A percentile compares a stretch with the other conserved stretches of the same genome.
phyloP scores from a whole-genome alignment of 2,113 vertebrate species.

The Austrofundulus limnaeus region DNA sequence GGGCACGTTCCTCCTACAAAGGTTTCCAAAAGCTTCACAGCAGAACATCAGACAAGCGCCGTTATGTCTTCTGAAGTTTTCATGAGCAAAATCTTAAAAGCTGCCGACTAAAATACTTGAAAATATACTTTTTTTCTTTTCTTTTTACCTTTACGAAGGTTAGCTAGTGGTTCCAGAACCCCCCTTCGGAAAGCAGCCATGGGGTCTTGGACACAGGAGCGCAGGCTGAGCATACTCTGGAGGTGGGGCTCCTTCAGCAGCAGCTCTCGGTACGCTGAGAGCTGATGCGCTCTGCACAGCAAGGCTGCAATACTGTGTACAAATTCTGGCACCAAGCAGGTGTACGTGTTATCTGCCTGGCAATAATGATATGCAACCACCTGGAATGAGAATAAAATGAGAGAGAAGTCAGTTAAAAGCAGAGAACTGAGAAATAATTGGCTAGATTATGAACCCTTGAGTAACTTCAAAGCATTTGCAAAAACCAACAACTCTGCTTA shows the following conservation, averaged over 20 bases:
- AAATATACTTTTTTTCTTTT: neutral
- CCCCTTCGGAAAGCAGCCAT: constrained; percentile 89
- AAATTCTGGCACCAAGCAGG: constrained; percentile 94
- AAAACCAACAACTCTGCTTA: neutral
- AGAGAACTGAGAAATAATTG: neutral
- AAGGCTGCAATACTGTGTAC: constrained; percentile 94
- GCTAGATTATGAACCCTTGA: neutral
- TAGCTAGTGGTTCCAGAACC: constrained; percentile 88
- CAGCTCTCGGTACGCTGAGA: constrained; percentile 88
- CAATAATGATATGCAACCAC: constrained; percentile 98
- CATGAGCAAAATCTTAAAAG: neutral
- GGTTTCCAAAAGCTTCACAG: too few species aligned
- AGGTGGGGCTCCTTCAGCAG: constrained; percentile 89
- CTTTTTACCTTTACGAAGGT: constrained; percentile 86
- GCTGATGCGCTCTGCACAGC: constrained; percentile 88
- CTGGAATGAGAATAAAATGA: constrained; percentile 64
- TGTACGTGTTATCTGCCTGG: constrained; percentile 98
- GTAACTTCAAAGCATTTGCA: constrained; percentile 5
- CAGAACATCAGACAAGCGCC: too few species aligned
- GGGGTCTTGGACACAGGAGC: constrained; percentile 96
- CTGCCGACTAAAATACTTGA: neutral
- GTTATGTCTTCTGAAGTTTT: too few species aligned
- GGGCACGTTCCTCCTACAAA: too few species aligned
- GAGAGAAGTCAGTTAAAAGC: neutral
- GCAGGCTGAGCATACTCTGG: constrained; percentile 93